Evolutionary conservation across 2,888 invertebrate species (phyloP).

Genomic region (Dicranocentrus wangi): DNA sequence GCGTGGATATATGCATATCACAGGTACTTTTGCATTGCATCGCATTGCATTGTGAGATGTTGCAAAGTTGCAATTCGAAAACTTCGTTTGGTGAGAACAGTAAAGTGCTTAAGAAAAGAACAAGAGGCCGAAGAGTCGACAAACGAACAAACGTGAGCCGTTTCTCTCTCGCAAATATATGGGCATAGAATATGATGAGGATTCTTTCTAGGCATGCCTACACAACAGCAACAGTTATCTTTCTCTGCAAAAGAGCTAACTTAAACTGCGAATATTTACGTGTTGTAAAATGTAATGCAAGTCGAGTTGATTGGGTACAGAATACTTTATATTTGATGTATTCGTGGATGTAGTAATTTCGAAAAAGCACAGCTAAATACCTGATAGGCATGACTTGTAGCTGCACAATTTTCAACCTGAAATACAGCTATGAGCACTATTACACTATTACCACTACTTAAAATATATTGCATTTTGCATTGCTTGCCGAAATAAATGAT

Average conservation of each 20-base stretch:
- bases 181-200: background rate
- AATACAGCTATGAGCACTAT: conserved; percentile 23
- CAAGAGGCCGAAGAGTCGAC: conserved; percentile 7
- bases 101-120: background rate
- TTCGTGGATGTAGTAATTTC: background rate
- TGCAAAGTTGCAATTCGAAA: conserved; percentile 1
- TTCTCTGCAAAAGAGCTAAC: background rate
- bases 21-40: background rate
- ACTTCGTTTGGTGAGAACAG: background rate
- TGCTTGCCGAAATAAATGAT: conserved; percentile 32
- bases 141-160: conserved; percentile 8
- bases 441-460: background rate
- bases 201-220: no score
- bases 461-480: background rate
- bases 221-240: conserved; percentile 14
- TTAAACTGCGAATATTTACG: background rate
- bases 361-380: background rate
- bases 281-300: conserved; percentile 19
- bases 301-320: conserved; percentile 43
- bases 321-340: conserved; percentile 1
- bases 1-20: background rate
- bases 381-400: background rate
- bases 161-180: background rate
- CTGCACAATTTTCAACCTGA: conserved; percentile 32
- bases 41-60: conserved; percentile 3